Conservation (phyloP, 2,888 invertebrate genomes). For the Megaustenia siamemsis region DNA sequence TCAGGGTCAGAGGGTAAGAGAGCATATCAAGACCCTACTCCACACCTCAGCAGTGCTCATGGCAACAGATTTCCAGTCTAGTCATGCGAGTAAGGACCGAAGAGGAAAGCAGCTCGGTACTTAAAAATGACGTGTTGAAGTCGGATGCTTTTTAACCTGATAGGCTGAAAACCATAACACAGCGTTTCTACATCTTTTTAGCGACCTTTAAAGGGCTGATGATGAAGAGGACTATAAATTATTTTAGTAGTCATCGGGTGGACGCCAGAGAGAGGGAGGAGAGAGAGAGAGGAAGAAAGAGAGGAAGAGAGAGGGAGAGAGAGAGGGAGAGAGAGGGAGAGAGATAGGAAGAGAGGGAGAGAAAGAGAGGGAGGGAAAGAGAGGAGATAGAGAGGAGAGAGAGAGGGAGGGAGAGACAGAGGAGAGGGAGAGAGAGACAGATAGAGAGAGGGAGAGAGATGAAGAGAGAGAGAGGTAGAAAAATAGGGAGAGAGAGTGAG, state of each 20-base stretch:
- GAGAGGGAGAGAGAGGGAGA: background rate
- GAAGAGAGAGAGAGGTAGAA: constrained; percentile 28
- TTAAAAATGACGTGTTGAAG: no score
- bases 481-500: constrained; percentile 1
- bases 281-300: constrained; percentile 28
- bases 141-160: no score
- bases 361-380: background rate
- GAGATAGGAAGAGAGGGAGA: background rate
- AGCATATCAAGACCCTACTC: no score
- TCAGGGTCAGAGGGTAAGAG: no score
- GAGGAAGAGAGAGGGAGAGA: background rate
- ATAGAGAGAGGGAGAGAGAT: background rate
- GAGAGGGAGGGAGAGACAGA: background rate
- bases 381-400: background rate
- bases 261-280: constrained; percentile 20
- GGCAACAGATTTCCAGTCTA: no score
- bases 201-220: no score
- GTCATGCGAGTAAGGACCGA: no score
- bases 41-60: no score
- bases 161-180: no score
- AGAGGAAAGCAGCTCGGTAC: no score
- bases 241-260: background rate
- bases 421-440: constrained; percentile 4
- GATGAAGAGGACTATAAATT: no score
- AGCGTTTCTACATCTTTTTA: no score